Percentiles rank a stretch among this genome's conserved stretches.
Conservation (phyloP, 2,797 vertebrate species). For the Sebastes itinus region DNA sequence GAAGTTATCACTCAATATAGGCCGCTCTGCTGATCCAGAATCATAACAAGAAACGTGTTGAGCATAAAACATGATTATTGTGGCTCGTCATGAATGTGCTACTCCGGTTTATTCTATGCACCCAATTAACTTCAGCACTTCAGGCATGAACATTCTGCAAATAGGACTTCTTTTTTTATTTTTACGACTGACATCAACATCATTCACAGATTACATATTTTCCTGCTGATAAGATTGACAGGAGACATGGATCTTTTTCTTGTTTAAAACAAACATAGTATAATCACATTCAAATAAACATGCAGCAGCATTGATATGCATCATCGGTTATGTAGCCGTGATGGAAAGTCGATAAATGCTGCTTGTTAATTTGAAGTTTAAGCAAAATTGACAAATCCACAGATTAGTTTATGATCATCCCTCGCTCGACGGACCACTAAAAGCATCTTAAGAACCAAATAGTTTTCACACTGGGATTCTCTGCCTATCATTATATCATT, state of each 20-base stretch:
- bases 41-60: slow-evolving; percentile 63
- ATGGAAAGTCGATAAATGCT: background rate
- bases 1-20: slow-evolving; percentile 60
- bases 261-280: background rate
- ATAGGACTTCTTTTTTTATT: slow-evolving; percentile 34
- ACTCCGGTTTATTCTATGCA: slow-evolving; percentile 55
- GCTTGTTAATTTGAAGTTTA: background rate
- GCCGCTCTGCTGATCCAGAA: slow-evolving; percentile 60
- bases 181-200: slow-evolving; percentile 29
- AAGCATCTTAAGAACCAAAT: background rate
- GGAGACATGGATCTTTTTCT: background rate
- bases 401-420: background rate
- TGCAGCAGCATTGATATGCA: background rate
- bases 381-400: slow-evolving; percentile 8
- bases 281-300: background rate
- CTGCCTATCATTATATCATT: background rate
- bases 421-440: background rate
- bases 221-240: background rate
- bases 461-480: background rate
- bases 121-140: slow-evolving; percentile 73
- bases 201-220: slow-evolving; percentile 21
- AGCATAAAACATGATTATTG: slow-evolving; percentile 66
- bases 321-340: background rate
- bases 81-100: slow-evolving; percentile 53
- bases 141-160: slow-evolving; percentile 56